Conservation (phyloP, 2,113 vertebrate genomes). For the Cyprinodon variegatus region DNA sequence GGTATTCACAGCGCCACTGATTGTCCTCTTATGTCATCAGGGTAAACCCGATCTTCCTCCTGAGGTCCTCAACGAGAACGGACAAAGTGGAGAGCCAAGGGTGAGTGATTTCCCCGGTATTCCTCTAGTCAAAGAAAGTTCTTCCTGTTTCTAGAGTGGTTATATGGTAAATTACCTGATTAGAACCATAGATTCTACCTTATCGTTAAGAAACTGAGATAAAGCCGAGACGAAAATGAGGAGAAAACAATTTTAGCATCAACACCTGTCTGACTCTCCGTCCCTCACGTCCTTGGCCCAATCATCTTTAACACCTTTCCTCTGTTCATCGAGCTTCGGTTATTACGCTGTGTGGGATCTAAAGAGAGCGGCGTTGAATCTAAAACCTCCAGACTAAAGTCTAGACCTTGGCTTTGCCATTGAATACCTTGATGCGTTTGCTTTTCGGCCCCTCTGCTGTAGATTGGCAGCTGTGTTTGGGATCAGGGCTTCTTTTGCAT, state of each 20-base stretch:
- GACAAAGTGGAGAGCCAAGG: conserved; percentile 72
- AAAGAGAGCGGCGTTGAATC: too few relatives aligned
- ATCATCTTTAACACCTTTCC: too few relatives aligned
- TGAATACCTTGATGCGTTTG: background rate
- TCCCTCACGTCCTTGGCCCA: too few relatives aligned
- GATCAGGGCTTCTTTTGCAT: background rate
- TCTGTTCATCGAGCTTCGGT: too few relatives aligned
- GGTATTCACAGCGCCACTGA: background rate
- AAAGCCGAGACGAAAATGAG: too few relatives aligned
- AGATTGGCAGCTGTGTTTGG: background rate
- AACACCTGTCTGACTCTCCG: too few relatives aligned
- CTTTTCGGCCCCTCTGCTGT: background rate
- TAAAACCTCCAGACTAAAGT: background rate
- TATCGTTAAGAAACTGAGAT: too few relatives aligned
- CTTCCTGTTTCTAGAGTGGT: background rate
- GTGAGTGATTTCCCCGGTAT: conserved; percentile 47
- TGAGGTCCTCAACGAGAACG: conserved; percentile 63
- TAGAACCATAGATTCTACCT: background rate
- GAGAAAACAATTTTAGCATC: too few relatives aligned
- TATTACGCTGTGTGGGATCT: too few relatives aligned
- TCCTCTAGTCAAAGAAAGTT: background rate
- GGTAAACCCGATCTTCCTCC: conserved; percentile 78
- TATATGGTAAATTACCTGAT: background rate
- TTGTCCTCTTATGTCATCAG: conserved; percentile 47
- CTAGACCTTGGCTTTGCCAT: background rate